A percentile compares a stretch with the other conserved stretches of the same genome.
Conservation (phyloP, 2,113 vertebrate species). For the Malurus cyaneus region DNA sequence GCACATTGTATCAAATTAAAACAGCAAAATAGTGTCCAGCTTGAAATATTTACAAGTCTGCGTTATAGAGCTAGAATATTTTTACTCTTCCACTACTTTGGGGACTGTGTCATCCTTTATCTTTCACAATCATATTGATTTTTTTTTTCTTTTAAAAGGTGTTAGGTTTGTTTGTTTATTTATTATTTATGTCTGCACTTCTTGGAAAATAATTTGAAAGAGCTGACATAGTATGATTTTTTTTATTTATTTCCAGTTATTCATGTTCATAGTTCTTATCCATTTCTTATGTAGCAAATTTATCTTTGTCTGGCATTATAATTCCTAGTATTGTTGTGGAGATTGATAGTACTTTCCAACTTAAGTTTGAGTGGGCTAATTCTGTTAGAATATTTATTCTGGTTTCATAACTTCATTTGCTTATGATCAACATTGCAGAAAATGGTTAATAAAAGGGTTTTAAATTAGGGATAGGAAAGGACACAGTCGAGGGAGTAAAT, state of each 20-base stretch:
- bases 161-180: neutral
- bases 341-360: neutral
- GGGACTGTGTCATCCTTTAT: neutral
- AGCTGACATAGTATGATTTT: neutral
- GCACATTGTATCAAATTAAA: neutral
- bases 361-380: neutral
- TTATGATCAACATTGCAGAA: neutral
- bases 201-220: neutral
- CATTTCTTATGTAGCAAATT: neutral
- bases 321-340: neutral
- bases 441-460: neutral
- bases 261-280: neutral
- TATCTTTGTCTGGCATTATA: neutral
- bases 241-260: neutral
- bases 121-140: neutral
- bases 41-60: neutral
- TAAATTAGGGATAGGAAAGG: neutral
- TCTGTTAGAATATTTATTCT: neutral
- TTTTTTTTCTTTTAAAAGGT: neutral
- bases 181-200: neutral
- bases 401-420: neutral
- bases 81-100: neutral
- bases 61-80: neutral
- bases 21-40: neutral
- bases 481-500: neutral